phyloP scores from a whole-genome alignment of 2,888 invertebrate species.

The Tuta absoluta region DNA sequence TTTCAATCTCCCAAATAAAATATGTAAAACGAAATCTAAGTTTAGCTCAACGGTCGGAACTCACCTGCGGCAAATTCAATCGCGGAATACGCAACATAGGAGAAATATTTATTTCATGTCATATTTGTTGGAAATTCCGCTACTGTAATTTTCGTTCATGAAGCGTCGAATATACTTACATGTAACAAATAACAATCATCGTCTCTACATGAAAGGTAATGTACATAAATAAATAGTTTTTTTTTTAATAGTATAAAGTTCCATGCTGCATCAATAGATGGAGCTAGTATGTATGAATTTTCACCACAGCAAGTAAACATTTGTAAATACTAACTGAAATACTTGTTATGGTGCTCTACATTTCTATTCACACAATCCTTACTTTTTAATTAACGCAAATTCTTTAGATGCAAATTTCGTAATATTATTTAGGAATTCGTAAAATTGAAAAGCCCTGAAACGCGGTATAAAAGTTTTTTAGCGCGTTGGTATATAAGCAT shows the following conservation, averaged over 20 bases:
- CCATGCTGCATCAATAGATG: slow-evolving; percentile 46
- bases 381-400: too few species aligned
- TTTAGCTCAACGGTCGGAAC: too few species aligned
- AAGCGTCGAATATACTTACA: too few species aligned
- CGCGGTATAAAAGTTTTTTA: slow-evolving; percentile 54
- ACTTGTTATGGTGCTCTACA: background rate
- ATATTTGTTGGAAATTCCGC: too few species aligned
- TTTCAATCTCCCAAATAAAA: background rate
- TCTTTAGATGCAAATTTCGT: background rate
- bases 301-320: background rate
- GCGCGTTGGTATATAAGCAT: slow-evolving; percentile 33
- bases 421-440: background rate
- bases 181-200: too few species aligned
- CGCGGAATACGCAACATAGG: too few species aligned
- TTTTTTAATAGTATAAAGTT: slow-evolving; percentile 25
- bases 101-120: too few species aligned
- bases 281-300: slow-evolving; percentile 39
- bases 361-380: background rate
- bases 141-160: too few species aligned
- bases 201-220: too few species aligned
- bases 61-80: too few species aligned
- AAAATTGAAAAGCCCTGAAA: slow-evolving; percentile 41
- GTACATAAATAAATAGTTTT: background rate
- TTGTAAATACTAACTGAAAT: background rate
- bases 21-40: background rate